phyloP scores from a whole-genome alignment of 1,140 invertebrate genomes.

The Cheumatopsyche charites region DNA sequence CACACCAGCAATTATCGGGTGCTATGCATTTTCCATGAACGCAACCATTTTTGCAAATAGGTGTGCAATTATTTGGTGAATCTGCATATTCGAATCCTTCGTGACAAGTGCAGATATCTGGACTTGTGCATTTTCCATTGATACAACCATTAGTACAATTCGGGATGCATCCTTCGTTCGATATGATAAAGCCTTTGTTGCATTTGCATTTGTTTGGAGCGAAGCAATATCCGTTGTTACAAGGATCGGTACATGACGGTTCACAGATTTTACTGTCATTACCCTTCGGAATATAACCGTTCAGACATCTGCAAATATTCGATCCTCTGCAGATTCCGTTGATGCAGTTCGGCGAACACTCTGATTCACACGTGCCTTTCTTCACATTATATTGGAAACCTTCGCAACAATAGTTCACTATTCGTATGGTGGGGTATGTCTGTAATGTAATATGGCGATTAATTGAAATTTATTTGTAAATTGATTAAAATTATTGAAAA shows the following conservation, averaged over 20 bases:
- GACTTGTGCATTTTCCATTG: slow-evolving; percentile 59
- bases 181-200: slow-evolving; percentile 52
- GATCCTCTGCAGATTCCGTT: slow-evolving; percentile 61
- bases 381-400: slow-evolving; percentile 32
- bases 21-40: slow-evolving; percentile 56
- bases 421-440: not conserved
- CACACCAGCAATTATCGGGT: slow-evolving; percentile 53
- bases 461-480: too few species aligned
- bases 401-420: slow-evolving; percentile 27
- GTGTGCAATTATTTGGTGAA: slow-evolving; percentile 51
- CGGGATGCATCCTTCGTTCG: slow-evolving; percentile 53
- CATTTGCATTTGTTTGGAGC: slow-evolving; percentile 54
- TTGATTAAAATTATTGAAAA: too few species aligned
- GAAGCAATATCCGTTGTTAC: slow-evolving; percentile 57
- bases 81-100: slow-evolving; percentile 45
- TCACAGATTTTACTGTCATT: slow-evolving; percentile 52
- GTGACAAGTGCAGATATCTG: slow-evolving; percentile 44
- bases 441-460: slow-evolving; percentile 11
- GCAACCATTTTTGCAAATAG: slow-evolving; percentile 57
- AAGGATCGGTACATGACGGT: slow-evolving; percentile 56
- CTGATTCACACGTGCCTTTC: slow-evolving; percentile 55
- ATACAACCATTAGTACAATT: slow-evolving; percentile 55
- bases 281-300: slow-evolving; percentile 51
- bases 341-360: slow-evolving; percentile 58
- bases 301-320: slow-evolving; percentile 59